Evolutionary conservation across 2,888 invertebrate species (phyloP).

Genomic region (Lasioglossum zephyrum): DNA sequence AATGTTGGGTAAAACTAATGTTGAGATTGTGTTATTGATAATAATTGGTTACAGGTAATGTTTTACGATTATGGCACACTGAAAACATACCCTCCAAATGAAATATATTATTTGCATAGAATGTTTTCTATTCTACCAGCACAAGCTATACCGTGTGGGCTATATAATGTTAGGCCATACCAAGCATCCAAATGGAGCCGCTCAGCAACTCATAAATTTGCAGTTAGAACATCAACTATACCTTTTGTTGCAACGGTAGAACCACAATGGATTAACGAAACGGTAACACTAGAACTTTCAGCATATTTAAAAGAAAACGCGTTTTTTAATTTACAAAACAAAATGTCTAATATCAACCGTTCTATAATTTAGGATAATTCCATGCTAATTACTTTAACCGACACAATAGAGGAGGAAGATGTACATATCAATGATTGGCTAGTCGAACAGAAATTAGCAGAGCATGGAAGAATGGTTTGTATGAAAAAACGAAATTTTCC

Average conservation of each 20-base stretch:
- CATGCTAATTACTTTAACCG: slow-evolving; percentile 75
- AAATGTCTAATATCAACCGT: slow-evolving; percentile 20
- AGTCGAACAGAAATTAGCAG: slow-evolving; percentile 73
- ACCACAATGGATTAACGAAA: slow-evolving; percentile 53
- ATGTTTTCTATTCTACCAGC: slow-evolving; percentile 77
- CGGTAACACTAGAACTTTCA: slow-evolving; percentile 65
- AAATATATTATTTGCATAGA: slow-evolving; percentile 76
- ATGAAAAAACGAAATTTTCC: slow-evolving; percentile 71
- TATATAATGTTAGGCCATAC: slow-evolving; percentile 75
- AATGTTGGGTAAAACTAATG: background rate
- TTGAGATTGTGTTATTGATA: slow-evolving; percentile 20
- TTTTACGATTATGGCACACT: slow-evolving; percentile 82
- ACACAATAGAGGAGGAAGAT: slow-evolving; percentile 75
- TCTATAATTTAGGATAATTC: slow-evolving; percentile 75
- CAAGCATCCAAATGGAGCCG: slow-evolving; percentile 69
- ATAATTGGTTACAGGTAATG: slow-evolving; percentile 71
- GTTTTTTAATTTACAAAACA: background rate
- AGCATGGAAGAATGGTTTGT: slow-evolving; percentile 79
- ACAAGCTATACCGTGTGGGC: slow-evolving; percentile 80
- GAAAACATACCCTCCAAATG: slow-evolving; percentile 70
- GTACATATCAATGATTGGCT: slow-evolving; percentile 79
- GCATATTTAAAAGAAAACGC: background rate
- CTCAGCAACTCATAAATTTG: slow-evolving; percentile 65
- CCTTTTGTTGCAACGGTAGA: slow-evolving; percentile 73
- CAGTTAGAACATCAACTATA: slow-evolving; percentile 51